These are phyloP conservation scores for Athalia cordata DNA, from an alignment of 2,888 invertebrate species.

Conservation along the genomic window DNA sequence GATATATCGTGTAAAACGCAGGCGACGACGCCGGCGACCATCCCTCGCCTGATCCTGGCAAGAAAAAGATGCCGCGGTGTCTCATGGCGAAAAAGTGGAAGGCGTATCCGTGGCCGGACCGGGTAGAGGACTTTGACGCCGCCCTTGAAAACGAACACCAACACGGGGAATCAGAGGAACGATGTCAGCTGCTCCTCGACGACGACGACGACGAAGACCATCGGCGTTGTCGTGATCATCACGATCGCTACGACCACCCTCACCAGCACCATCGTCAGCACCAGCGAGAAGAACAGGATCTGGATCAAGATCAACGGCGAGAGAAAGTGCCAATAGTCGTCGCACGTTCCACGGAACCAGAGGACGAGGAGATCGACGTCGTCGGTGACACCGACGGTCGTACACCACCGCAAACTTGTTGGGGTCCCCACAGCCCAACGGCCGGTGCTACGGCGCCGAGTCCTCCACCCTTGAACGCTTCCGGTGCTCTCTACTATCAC, in stretches of 20 bases:
- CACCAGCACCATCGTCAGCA: slow-evolving; percentile 53
- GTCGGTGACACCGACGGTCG: slow-evolving; percentile 80
- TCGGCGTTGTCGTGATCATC: slow-evolving; percentile 35
- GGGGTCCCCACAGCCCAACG: slow-evolving; percentile 85
- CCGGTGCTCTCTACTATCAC: slow-evolving; percentile 71
- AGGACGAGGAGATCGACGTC: slow-evolving; percentile 89
- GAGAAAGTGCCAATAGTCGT: slow-evolving; percentile 48
- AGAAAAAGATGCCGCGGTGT: slow-evolving; percentile 90
- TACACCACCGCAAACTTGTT: slow-evolving; percentile 76
- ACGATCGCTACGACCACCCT: slow-evolving; percentile 48
- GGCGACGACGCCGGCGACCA: slow-evolving; percentile 59
- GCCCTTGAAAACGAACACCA: slow-evolving; percentile 58
- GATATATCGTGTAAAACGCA: slow-evolving; percentile 58
- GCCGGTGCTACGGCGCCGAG: slow-evolving; percentile 81
- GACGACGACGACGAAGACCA: slow-evolving; percentile 78
- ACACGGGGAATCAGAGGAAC: slow-evolving; percentile 52
- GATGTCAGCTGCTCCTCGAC: slow-evolving; percentile 19
- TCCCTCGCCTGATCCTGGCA: slow-evolving; percentile 77
- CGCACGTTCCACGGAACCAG: slow-evolving; percentile 57
- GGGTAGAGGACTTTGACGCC: slow-evolving; percentile 72
- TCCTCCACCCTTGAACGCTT: slow-evolving; percentile 71
- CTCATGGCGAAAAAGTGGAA: slow-evolving; percentile 98
- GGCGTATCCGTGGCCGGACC: slow-evolving; percentile 86
- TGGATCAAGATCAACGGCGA: background rate
- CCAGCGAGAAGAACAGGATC: slow-evolving; percentile 46